Evolutionary conservation across 2,888 invertebrate genomes (phyloP), one percentile per base, ranked within the genome.

Genomic region (Cantharis rustica): DNA sequence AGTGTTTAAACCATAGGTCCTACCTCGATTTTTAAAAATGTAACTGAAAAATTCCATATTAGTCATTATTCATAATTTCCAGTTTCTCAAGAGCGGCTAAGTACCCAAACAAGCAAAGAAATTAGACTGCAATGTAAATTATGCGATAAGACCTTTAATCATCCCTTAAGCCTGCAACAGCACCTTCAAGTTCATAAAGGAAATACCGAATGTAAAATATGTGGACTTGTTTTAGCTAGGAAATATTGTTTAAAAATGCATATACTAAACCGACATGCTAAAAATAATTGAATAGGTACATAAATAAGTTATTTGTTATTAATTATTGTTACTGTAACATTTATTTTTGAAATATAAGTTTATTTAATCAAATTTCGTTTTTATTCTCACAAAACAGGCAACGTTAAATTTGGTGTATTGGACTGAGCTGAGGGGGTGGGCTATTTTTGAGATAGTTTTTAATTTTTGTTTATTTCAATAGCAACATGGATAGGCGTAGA

Each of bases 161-260:
- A 89, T 84, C 88, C 89, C 82, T 88, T 89, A 84, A 89, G 89
- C 84, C 87, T 90, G 86, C 88, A 88, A 84, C 89, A 89, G 83
- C 90, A 90, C 85, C 88, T 89, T 86, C 89, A 89, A 80, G 87
- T 88, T 84, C 90, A 90, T 85, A 87, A 88, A 80, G 90, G 90
- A 68, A 88, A 88, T 80, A 89, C 89, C 75, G 88, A 88, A 83
- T 90, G 90, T 83, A 87, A 86, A 75, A 86, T 89, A 77, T 90
- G 90, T 83, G 87, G 88, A 80, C 88, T 88, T 83, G 88, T 89
- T 78, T 85, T 90, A 80, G 89, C 89, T 82, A 88, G 89, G 73
- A 84, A 83, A 71, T 85, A 84, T 76, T 83, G 85, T 69, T 81
- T 86, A 17, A 84, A 84, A 76, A 72, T 82, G 63, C 84, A 85